phyloP scores from a whole-genome alignment of 2,797 vertebrate genomes.

The Myiotriccus ornatus region DNA sequence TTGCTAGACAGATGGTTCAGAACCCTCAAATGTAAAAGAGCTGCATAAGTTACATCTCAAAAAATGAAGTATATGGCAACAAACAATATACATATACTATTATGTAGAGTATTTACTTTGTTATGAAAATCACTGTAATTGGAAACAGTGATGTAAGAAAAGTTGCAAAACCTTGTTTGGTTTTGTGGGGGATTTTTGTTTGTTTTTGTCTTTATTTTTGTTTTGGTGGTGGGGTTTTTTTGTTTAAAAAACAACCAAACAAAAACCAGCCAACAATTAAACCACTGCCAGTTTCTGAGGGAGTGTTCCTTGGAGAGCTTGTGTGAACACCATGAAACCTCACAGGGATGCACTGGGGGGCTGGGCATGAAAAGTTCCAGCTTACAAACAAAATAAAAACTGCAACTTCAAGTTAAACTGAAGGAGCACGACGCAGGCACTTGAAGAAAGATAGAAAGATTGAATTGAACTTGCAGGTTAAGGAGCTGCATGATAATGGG shows the following conservation, averaged over 20 bases:
- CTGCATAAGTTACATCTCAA: not conserved
- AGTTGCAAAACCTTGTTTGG: not conserved
- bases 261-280: not conserved
- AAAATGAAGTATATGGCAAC: not conserved
- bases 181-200: not conserved
- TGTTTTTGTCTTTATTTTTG: not conserved
- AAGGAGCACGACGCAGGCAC: not conserved
- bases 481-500: not conserved
- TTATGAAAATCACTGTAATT: not conserved
- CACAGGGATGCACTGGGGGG: not conserved
- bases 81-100: not conserved
- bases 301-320: not conserved
- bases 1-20: not conserved
- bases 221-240: not conserved
- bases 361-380: not conserved
- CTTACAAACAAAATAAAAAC: not conserved
- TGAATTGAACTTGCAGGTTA: not conserved
- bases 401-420: not conserved
- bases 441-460: not conserved
- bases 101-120: not conserved
- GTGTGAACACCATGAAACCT: not conserved
- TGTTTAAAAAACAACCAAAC: too few relatives aligned
- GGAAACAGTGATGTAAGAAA: not conserved
- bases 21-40: not conserved
- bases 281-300: not conserved